phyloP scores from a whole-genome alignment of 2,888 invertebrate genomes.

The Neoitamus cyanurus region DNA sequence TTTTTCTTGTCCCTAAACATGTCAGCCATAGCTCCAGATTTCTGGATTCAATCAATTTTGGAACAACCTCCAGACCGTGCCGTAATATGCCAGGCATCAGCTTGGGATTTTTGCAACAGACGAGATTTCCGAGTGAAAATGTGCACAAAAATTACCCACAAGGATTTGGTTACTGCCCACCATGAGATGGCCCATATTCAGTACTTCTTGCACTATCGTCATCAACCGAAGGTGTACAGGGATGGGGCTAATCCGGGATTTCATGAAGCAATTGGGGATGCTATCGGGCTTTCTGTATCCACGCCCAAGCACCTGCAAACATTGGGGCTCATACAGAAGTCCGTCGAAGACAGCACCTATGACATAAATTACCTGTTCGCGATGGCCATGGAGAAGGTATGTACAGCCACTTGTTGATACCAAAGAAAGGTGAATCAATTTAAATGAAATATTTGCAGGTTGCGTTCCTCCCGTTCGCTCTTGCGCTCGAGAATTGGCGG shows the following conservation, averaged over 20 bases:
- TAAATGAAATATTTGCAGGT: conserved; percentile 56
- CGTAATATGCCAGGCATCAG: conserved; percentile 88
- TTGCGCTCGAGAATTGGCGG: conserved; percentile 86
- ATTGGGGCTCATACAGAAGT: conserved; percentile 83
- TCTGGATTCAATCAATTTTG: conserved; percentile 88
- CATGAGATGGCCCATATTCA: conserved; percentile 94
- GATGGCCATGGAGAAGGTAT: conserved; percentile 86
- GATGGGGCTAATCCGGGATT: conserved; percentile 97
- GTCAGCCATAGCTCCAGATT: conserved; percentile 85
- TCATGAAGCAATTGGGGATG: conserved; percentile 93
- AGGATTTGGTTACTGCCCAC: conserved; percentile 86
- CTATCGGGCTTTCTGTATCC: conserved; percentile 84
- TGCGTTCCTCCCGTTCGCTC: conserved; percentile 83
- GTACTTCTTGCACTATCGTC: conserved; percentile 86
- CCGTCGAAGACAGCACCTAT: conserved; percentile 82
- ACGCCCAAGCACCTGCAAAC: conserved; percentile 88
- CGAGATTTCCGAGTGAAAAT: conserved; percentile 89
- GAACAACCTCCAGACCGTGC: conserved; percentile 80
- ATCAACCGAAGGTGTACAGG: conserved; percentile 86
- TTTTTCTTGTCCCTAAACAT: conserved; percentile 92
- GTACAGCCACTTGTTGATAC: neutral
- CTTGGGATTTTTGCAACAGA: conserved; percentile 93
- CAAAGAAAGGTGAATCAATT: neutral
- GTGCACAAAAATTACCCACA: conserved; percentile 87
- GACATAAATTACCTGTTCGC: conserved; percentile 88